Evolutionary conservation across 2,113 vertebrate species (phyloP), one percentile per base, ranked within the genome.

Genomic region (Toxotes jaculatrix): DNA sequence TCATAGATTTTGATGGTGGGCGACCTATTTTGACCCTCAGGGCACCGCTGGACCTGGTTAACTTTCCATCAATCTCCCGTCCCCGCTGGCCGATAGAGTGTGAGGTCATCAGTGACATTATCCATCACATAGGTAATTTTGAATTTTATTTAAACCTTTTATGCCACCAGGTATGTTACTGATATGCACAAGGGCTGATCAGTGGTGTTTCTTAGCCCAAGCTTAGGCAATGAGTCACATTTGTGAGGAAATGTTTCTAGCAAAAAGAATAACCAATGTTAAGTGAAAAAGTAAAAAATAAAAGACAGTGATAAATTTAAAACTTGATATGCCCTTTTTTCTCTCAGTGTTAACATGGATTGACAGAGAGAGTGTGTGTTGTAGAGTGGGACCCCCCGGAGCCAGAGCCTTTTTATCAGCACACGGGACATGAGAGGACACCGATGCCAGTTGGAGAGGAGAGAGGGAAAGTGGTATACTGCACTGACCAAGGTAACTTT

Each of bases 1-100:
- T 95, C 0, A 76, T 85, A 0, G 86, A 93, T 85, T 90, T 86
- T 13, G 74, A 93, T 0, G 93, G 91, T 7, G 92, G 89, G 0
- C 83, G 87, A 19, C 63, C 83, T 2, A 51, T 92, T 51, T 92
- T 88, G 3, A 94, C 92, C 7, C 94, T 97, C 19, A 92, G 90
- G 49, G 94, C 96, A 56, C 96, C 96, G 0, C 84, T 65, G 69
- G 93, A 94, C 62, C 93, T 97, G 60, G 95, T 96, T 1, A 85
- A 90, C 59, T 72, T 95, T 32, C 89, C 94, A 16, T 90, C 90
- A 0, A 40, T n/a, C 0, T 79, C 36, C n/a, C 81, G 84, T 2
- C 90, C 92, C 1, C 93, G 93, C 16, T 99, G 97, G 97, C 97
- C 97, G 1, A 16, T 94, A 4, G 97, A 98, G 80, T 97, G 97